phyloP scores from a whole-genome alignment of 92 coral and sea anemone species.

The Porites rus region DNA sequence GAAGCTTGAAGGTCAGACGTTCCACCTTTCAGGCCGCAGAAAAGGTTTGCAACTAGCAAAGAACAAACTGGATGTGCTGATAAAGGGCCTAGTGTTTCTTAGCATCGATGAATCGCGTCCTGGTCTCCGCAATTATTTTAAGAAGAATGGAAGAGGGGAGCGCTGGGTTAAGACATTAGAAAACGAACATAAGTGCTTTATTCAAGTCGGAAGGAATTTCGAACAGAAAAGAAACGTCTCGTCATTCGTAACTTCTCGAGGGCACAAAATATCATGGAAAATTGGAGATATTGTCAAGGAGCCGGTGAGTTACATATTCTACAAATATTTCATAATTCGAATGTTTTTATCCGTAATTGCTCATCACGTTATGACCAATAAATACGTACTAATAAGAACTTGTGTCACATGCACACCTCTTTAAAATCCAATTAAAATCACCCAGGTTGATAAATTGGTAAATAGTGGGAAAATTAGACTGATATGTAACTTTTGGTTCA shows the following conservation, averaged over 20 bases:
- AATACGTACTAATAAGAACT: too few species aligned
- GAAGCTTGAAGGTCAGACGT: slow-evolving; percentile 21
- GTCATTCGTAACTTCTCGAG: not conserved
- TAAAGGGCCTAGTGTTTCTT: not conserved
- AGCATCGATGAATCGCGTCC: not conserved
- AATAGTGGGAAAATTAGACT: too few species aligned
- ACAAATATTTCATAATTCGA: too few species aligned
- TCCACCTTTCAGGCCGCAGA: not conserved
- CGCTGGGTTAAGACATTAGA: slow-evolving; percentile 36
- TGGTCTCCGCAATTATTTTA: slow-evolving; percentile 17
- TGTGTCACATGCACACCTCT: too few species aligned
- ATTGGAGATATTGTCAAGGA: slow-evolving; percentile 71
- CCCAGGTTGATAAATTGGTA: too few species aligned
- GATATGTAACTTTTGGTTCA: too few species aligned
- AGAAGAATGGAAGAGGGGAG: slow-evolving; percentile 60
- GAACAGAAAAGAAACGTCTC: not conserved
- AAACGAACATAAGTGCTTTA: not conserved
- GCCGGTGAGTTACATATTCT: slow-evolving; percentile 33
- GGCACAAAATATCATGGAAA: slow-evolving; percentile 75
- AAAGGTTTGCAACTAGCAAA: not conserved
- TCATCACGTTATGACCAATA: not conserved
- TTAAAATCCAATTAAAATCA: too few species aligned
- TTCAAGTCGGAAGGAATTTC: not conserved
- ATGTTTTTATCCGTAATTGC: not conserved
- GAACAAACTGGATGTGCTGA: not conserved